These are phyloP conservation scores for Calephelis nemesis DNA, from an alignment of 1,140 invertebrate species.

Conservation along the genomic window DNA sequence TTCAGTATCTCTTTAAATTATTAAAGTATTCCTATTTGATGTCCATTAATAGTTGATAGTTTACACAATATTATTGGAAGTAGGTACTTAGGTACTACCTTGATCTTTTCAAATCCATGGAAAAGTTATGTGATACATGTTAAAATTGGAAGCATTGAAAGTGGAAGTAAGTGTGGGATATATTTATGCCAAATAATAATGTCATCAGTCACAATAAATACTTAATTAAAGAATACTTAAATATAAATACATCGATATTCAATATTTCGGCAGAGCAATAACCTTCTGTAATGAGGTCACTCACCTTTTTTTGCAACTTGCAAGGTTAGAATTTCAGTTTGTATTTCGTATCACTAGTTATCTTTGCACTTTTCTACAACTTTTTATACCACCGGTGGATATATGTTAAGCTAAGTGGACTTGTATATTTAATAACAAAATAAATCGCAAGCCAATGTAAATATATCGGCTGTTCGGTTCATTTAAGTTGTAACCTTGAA, in stretches of 20 bases:
- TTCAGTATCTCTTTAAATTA: no score
- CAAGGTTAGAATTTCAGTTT: constrained; percentile 1
- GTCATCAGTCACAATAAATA: no score
- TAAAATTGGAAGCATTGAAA: no score
- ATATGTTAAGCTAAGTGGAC: neutral
- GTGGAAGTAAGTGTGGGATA: no score
- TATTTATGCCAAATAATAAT: no score
- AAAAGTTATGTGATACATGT: no score
- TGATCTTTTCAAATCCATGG: no score
- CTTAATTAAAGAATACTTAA: neutral
- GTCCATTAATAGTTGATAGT: no score
- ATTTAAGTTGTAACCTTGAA: constrained; percentile 1
- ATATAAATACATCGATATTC: constrained; percentile 3
- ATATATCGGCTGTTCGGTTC: neutral
- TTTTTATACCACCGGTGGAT: neutral
- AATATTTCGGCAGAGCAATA: constrained; percentile 36
- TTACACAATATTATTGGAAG: no score
- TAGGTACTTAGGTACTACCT: no score
- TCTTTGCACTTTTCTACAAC: neutral
- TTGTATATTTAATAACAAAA: neutral
- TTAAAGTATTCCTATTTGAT: no score
- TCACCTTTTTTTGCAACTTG: constrained; percentile 39
- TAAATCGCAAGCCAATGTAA: neutral
- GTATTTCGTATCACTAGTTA: neutral
- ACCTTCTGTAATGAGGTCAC: constrained; percentile 43